phyloP scores from a whole-genome alignment of 2,113 vertebrate genomes.

The Lamprologus callipterus region DNA sequence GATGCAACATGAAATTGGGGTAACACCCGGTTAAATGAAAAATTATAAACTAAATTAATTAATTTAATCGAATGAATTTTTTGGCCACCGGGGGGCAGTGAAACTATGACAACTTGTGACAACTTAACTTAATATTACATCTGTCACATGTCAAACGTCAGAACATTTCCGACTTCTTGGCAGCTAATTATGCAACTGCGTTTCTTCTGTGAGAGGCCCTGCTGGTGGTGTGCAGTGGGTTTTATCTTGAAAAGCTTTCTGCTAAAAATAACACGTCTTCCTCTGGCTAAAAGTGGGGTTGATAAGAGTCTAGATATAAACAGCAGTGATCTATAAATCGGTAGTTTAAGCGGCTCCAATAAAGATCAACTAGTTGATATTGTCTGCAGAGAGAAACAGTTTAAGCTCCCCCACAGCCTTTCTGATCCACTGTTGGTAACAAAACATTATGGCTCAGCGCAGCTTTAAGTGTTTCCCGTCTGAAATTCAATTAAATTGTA shows the following conservation, averaged over 20 bases:
- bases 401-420: neutral
- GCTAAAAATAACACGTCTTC: neutral
- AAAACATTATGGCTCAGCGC: neutral
- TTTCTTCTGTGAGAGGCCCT: neutral
- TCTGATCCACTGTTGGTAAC: neutral
- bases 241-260: neutral
- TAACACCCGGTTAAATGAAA: accelerated
- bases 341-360: neutral
- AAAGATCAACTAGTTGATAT: neutral
- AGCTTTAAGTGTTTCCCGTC: neutral
- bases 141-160: accelerated
- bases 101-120: neutral
- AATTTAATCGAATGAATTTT: accelerated
- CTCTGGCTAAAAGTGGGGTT: neutral
- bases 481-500: neutral
- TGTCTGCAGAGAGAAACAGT: neutral
- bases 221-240: neutral
- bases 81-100: neutral
- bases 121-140: neutral
- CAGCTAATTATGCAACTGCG: neutral
- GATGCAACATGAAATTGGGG: neutral
- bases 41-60: neutral
- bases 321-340: neutral
- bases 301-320: neutral
- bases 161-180: neutral